phyloP scores from a whole-genome alignment of 2,113 vertebrate genomes.

The Hippopotamus amphibius region DNA sequence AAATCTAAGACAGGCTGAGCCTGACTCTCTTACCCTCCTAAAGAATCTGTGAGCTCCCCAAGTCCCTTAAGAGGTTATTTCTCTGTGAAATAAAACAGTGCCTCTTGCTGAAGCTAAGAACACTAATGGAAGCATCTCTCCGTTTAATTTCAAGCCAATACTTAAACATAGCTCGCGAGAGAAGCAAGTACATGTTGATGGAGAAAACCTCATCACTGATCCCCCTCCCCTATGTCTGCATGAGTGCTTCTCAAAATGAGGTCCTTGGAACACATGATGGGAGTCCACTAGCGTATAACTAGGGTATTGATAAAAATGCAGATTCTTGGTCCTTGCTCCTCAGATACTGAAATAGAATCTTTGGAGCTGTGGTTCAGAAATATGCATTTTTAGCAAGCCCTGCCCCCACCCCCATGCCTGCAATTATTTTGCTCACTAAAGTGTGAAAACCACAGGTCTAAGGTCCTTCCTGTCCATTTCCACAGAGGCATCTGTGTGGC shows the following conservation, averaged over 20 bases:
- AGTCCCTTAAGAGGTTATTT: background rate
- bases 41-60: background rate
- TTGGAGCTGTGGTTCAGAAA: background rate
- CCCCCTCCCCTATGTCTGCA: no score
- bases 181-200: background rate
- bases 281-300: accelerated
- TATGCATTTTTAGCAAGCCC: background rate
- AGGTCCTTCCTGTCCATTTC: background rate
- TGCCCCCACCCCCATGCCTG: background rate
- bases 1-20: background rate
- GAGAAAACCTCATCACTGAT: background rate
- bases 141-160: background rate
- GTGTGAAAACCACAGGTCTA: background rate
- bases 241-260: background rate
- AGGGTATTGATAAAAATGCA: background rate
- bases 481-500: background rate
- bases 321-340: background rate
- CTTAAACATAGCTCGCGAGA: background rate
- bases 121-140: background rate
- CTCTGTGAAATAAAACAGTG: background rate
- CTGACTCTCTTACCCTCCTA: background rate
- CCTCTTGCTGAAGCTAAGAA: background rate
- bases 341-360: background rate
- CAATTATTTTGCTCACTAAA: background rate
- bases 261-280: background rate